Conservation (phyloP, 2,797 vertebrate genomes). For the Coreius guichenoti region DNA sequence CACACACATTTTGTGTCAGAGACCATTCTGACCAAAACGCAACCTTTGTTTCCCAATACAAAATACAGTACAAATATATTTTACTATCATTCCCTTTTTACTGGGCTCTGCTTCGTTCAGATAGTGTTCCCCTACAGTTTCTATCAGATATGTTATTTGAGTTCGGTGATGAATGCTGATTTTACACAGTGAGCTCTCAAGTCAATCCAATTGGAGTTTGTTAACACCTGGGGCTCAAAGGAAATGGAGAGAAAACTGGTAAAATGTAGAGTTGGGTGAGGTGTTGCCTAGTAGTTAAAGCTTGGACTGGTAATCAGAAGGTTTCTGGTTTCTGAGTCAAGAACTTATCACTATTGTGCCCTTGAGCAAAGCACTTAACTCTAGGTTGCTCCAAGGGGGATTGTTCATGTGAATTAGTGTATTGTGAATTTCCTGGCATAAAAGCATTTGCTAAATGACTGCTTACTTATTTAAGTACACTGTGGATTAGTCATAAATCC, state of each 20-base stretch:
- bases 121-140: slow-evolving; percentile 51
- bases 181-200: slow-evolving; percentile 67
- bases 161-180: slow-evolving; percentile 61
- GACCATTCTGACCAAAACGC: background rate
- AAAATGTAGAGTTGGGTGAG: slow-evolving; percentile 44
- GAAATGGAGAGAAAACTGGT: slow-evolving; percentile 54
- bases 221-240: slow-evolving; percentile 64
- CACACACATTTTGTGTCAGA: background rate
- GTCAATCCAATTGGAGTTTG: slow-evolving; percentile 67
- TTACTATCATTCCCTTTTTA: slow-evolving; percentile 53
- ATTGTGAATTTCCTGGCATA: slow-evolving; percentile 12
- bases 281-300: slow-evolving; percentile 43
- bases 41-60: background rate
- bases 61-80: slow-evolving; percentile 40
- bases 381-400: background rate
- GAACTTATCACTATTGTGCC: background rate
- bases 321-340: slow-evolving; percentile 15
- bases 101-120: slow-evolving; percentile 43
- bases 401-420: background rate
- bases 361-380: slow-evolving; percentile 18
- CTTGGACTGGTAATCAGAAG: slow-evolving; percentile 32
- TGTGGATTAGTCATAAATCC: slow-evolving; percentile 9
- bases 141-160: slow-evolving; percentile 58
- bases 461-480: background rate
- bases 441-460: slow-evolving; percentile 15